phyloP scores from a whole-genome alignment of 2,113 vertebrate species.

The Semicossyphus pulcher region DNA sequence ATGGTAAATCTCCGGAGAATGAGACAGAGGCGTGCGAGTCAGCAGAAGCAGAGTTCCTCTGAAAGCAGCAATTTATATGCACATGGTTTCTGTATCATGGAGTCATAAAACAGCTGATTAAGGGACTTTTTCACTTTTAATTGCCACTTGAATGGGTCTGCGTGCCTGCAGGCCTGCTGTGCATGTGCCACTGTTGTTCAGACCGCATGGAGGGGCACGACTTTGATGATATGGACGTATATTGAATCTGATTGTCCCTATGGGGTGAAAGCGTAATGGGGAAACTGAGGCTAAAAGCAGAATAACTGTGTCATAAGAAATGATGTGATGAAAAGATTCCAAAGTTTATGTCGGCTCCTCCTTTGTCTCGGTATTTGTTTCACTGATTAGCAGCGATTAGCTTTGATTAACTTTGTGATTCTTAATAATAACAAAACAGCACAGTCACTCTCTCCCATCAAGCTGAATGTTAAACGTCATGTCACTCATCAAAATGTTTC shows the following conservation, averaged over 20 bases:
- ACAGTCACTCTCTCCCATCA: conserved; percentile 7
- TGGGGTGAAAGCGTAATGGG: background rate
- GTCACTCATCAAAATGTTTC: too few relatives aligned
- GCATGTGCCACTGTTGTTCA: conserved; percentile 17
- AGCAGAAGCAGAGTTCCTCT: conserved; percentile 53
- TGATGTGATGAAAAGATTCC: conserved; percentile 6
- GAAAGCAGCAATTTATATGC: conserved; percentile 58
- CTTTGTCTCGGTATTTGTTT: background rate
- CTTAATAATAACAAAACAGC: conserved; percentile 11
- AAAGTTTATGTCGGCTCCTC: background rate
- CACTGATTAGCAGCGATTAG: background rate
- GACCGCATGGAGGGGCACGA: conserved; percentile 31
- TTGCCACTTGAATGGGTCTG: conserved; percentile 48
- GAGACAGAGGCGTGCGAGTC: conserved; percentile 33
- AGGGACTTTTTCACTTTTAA: conserved; percentile 60
- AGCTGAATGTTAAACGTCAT: background rate
- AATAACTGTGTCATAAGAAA: conserved; percentile 10
- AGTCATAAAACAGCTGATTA: conserved; percentile 59
- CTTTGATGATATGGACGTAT: conserved; percentile 38
- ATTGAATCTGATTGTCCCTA: conserved; percentile 26
- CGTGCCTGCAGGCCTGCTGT: conserved; percentile 31
- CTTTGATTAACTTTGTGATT: conserved; percentile 6
- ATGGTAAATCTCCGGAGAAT: conserved; percentile 62
- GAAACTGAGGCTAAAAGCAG: conserved; percentile 15
- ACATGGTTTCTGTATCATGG: conserved; percentile 33